Evolutionary conservation across 1,140 invertebrate species (phyloP).

Genomic region (Acyrthosiphon pisum): DNA sequence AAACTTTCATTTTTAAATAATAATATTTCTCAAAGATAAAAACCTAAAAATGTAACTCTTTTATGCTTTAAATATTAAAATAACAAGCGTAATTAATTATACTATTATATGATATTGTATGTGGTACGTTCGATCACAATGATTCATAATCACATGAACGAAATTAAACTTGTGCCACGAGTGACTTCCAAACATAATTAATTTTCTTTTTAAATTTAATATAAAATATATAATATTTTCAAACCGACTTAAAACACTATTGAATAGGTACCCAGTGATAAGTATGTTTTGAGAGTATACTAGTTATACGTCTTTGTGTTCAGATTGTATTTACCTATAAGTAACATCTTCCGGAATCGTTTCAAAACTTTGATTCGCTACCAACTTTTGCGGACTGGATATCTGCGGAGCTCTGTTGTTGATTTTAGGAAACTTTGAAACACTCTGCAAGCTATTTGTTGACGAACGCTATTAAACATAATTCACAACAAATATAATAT

Average conservation of each 20-base stretch:
- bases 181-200: neutral
- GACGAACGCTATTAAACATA: conserved; percentile 37
- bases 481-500: neutral
- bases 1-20: conserved; percentile 27
- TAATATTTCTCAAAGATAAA: conserved; percentile 10
- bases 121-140: neutral
- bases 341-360: conserved; percentile 49
- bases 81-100: neutral
- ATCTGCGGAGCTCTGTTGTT: conserved; percentile 28
- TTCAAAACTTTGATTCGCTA: conserved; percentile 50
- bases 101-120: neutral
- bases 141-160: neutral
- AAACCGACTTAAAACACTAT: neutral
- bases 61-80: conserved; percentile 26
- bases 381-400: conserved; percentile 37
- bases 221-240: neutral
- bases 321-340: conserved; percentile 30
- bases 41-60: conserved; percentile 3
- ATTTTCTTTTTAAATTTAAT: conserved; percentile 10
- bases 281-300: neutral
- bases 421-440: conserved; percentile 50
- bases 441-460: conserved; percentile 37
- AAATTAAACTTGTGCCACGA: neutral
- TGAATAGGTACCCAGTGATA: no score
- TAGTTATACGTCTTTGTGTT: neutral